Percentiles rank a stretch among this genome's conserved stretches.
Conservation (phyloP, 2,113 vertebrate species). For the Heterotis niloticus region DNA sequence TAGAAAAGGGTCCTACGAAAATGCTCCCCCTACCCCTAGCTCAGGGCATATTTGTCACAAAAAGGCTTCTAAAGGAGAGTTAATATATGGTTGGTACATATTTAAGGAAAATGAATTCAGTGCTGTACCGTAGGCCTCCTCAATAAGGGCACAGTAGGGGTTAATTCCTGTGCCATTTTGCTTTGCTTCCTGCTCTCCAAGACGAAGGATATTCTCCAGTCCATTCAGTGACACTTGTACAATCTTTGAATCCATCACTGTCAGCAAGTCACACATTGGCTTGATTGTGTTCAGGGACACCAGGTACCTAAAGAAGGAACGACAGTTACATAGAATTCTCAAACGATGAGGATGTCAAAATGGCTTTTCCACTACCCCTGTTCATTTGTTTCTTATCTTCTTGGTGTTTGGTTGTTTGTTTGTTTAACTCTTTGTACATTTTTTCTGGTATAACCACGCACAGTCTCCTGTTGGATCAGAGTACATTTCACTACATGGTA, state of each 20-base stretch:
- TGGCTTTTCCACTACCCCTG: too few species aligned
- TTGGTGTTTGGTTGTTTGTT: too few species aligned
- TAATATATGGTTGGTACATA: not conserved
- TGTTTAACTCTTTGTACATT: too few species aligned
- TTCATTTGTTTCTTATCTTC: too few species aligned
- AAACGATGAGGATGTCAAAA: too few species aligned
- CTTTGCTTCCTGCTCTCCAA: slow-evolving; percentile 83
- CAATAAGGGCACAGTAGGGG: slow-evolving; percentile 83
- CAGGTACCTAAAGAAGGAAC: slow-evolving; percentile 69
- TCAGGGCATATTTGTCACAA: not conserved
- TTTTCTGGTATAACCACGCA: too few species aligned
- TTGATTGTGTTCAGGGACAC: slow-evolving; percentile 85
- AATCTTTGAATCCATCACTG: slow-evolving; percentile 89
- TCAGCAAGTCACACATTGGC: slow-evolving; percentile 85
- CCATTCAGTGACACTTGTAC: slow-evolving; percentile 87
- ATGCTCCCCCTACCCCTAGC: not conserved
- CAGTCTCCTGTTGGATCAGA: too few species aligned
- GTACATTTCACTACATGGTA: too few species aligned
- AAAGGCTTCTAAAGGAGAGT: not conserved
- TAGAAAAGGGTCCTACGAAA: not conserved
- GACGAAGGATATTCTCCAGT: slow-evolving; percentile 83
- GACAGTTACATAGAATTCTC: too few species aligned
- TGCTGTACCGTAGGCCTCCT: slow-evolving; percentile 79
- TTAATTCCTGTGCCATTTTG: slow-evolving; percentile 78
- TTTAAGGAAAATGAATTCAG: not conserved